Percentiles rank a stretch among this genome's conserved stretches.
Evolutionary conservation across 2,888 invertebrate species (phyloP).

Genomic region (Rhamnusium bicolor): DNA sequence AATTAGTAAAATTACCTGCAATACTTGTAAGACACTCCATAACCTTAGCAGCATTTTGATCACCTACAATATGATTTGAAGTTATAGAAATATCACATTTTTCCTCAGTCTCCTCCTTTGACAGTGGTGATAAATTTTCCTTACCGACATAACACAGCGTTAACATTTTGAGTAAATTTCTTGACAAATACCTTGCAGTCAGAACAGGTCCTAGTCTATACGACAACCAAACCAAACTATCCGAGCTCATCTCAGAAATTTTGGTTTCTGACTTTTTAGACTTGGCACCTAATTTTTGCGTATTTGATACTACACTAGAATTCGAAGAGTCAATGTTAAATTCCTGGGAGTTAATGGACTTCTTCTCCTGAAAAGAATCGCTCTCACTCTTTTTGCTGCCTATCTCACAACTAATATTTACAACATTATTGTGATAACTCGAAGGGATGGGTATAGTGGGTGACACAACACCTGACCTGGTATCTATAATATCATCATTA

Average conservation of each 20-base stretch:
- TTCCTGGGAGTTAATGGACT: conserved; percentile 43
- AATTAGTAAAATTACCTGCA: conserved; percentile 80
- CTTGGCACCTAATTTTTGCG: conserved; percentile 25
- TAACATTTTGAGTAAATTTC: conserved; percentile 94
- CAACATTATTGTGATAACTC: conserved; percentile 72
- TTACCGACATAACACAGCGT: conserved; percentile 93
- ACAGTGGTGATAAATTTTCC: conserved; percentile 75
- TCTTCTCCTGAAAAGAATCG: conserved; percentile 61
- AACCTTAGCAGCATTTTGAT: conserved; percentile 89
- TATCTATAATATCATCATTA: conserved; percentile 68
- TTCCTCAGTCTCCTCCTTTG: conserved; percentile 59
- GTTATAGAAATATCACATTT: conserved; percentile 78
- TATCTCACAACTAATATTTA: conserved; percentile 75
- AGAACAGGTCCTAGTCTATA: conserved; percentile 95
- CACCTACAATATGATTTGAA: conserved; percentile 81
- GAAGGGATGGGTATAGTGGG: conserved; percentile 83
- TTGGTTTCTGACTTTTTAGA: conserved; percentile 69
- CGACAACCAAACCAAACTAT: conserved; percentile 92
- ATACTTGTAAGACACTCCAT: conserved; percentile 92
- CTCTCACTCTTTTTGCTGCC: conserved; percentile 76
- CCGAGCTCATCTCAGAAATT: conserved; percentile 90
- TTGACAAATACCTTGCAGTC: conserved; percentile 90
- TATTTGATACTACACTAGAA: conserved; percentile 30
- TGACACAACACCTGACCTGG: conserved; percentile 63
- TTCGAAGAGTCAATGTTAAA: conserved; percentile 45